These are phyloP conservation scores for Lateolabrax maculatus DNA, from an alignment of 2,797 vertebrate species.

Conservation along the genomic window DNA sequence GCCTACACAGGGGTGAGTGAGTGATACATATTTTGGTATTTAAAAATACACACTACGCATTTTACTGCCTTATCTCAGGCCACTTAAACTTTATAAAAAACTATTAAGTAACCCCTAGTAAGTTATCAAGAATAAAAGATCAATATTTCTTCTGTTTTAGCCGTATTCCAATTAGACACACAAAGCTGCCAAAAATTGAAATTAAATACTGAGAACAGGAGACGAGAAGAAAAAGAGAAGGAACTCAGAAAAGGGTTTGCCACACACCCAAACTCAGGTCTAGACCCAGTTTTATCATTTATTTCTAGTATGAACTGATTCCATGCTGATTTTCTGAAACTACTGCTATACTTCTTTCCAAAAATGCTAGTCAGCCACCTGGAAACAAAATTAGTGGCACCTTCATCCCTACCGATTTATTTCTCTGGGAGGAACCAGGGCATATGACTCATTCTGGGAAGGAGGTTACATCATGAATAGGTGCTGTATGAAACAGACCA, in stretches of 20 bases:
- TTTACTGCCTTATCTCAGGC: background rate
- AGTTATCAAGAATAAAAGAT: slow-evolving; percentile 2
- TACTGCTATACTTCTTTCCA: slow-evolving; percentile 35
- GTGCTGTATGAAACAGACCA: slow-evolving; percentile 64
- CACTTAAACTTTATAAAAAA: background rate
- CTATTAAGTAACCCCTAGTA: background rate
- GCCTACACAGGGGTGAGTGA: background rate
- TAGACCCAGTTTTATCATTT: slow-evolving; percentile 18
- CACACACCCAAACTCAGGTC: slow-evolving; percentile 2
- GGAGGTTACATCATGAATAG: slow-evolving; percentile 74
- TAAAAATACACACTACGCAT: background rate
- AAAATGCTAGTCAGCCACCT: slow-evolving; percentile 62
- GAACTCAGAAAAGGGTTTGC: background rate
- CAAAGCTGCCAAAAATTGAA: background rate
- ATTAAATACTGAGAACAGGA: slow-evolving; percentile 1
- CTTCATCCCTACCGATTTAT: slow-evolving; percentile 55
- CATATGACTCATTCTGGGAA: slow-evolving; percentile 74
- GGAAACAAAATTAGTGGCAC: slow-evolving; percentile 73
- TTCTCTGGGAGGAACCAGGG: slow-evolving; percentile 65
- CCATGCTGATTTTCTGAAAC: slow-evolving; percentile 31
- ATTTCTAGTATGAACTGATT: slow-evolving; percentile 28
- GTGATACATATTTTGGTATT: background rate
- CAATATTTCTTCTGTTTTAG: background rate
- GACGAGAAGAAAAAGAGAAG: background rate
- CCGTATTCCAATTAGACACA: background rate